Evolutionary conservation across 2,888 invertebrate genomes (phyloP).

Genomic region (Cryptus armator): DNA sequence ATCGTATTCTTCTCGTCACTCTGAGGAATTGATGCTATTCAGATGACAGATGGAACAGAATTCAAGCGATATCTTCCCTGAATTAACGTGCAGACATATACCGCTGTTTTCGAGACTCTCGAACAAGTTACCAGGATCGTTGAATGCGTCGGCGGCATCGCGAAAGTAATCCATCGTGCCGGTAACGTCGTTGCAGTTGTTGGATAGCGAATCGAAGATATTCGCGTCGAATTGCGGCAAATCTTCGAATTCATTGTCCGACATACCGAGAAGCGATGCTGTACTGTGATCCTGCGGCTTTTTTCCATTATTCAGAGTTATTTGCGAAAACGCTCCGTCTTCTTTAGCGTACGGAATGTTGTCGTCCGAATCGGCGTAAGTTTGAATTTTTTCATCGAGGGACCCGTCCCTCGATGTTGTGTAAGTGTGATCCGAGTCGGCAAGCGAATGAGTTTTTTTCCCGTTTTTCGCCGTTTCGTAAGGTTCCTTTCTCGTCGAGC

Average conservation of each 20-base stretch:
- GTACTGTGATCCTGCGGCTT: neutral
- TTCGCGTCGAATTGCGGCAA: slow-evolving; percentile 60
- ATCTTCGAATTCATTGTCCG: slow-evolving; percentile 32
- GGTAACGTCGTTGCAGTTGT: slow-evolving; percentile 22
- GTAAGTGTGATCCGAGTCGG: slow-evolving; percentile 56
- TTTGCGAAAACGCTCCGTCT: neutral
- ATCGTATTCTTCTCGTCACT: slow-evolving; percentile 38
- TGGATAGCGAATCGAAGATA: slow-evolving; percentile 36
- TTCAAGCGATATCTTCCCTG: slow-evolving; percentile 87
- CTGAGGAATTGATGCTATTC: slow-evolving; percentile 79
- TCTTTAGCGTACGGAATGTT: neutral
- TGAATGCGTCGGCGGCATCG: slow-evolving; percentile 12
- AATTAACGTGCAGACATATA: slow-evolving; percentile 87
- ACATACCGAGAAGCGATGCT: neutral
- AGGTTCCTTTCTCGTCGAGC: neutral
- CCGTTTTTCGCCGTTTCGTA: neutral
- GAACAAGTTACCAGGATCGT: slow-evolving; percentile 66
- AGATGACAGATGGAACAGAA: slow-evolving; percentile 87
- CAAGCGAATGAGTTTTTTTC: slow-evolving; percentile 7
- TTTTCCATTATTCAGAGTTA: neutral
- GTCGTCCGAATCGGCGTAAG: neutral
- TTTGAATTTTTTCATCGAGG: neutral
- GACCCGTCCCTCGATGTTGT: slow-evolving; percentile 42
- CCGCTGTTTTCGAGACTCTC: slow-evolving; percentile 84
- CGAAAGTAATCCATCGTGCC: slow-evolving; percentile 11